These are phyloP conservation scores for Acanthisitta chloris DNA, from an alignment of 2,113 vertebrate species.

Conservation along the genomic window DNA sequence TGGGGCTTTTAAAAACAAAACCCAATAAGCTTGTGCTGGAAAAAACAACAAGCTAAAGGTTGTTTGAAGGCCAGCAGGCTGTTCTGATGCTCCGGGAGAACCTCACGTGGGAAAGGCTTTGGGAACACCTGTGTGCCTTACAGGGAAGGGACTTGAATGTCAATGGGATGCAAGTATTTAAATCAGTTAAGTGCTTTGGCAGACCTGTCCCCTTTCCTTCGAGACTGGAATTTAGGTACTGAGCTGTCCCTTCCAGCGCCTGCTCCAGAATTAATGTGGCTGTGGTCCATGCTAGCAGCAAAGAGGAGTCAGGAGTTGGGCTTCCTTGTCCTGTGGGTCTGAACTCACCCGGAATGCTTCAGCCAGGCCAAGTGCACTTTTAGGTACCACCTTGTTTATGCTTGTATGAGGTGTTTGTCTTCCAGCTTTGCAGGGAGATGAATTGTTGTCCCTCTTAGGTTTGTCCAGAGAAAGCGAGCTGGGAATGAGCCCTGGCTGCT, in stretches of 20 bases:
- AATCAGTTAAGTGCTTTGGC: not conserved
- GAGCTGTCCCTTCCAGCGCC: not conserved
- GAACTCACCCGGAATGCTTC: not conserved
- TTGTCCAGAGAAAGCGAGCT: not conserved
- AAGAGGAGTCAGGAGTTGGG: not conserved
- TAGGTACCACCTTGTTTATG: not conserved
- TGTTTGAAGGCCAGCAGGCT: constrained; percentile 22
- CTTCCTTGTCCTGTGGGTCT: not conserved
- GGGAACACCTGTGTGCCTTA: not conserved
- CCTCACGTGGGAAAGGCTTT: not conserved
- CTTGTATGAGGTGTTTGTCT: not conserved
- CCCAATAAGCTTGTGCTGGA: not conserved
- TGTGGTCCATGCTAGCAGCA: not conserved
- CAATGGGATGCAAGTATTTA: not conserved
- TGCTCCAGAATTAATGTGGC: not conserved
- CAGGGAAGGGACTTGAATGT: not conserved
- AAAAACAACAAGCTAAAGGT: not conserved
- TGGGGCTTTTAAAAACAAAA: not conserved
- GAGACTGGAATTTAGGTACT: not conserved
- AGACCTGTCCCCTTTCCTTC: not conserved
- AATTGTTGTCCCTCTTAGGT: not conserved
- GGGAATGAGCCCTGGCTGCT: not conserved
- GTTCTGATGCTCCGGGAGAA: not conserved
- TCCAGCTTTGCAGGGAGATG: not conserved
- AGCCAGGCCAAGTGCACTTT: not conserved